Percentiles rank a stretch among this genome's conserved stretches.
phyloP scores from a whole-genome alignment of 2,113 vertebrate species.

The Chloebia gouldiae region DNA sequence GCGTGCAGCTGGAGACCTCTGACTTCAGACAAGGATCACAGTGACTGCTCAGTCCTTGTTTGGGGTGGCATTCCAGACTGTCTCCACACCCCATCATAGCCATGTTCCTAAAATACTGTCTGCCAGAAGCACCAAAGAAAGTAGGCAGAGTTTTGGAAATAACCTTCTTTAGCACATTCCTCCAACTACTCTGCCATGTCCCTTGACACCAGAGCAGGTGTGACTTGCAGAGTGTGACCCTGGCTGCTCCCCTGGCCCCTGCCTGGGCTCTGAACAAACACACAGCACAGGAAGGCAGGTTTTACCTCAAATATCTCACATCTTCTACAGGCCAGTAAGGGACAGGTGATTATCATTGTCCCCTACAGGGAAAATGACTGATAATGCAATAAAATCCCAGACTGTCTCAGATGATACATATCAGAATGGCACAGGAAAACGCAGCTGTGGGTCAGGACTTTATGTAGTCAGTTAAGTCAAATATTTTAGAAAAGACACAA shows the following conservation, averaged over 20 bases:
- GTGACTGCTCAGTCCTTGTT: neutral
- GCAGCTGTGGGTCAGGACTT: neutral
- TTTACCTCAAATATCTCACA: neutral
- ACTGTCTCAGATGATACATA: neutral
- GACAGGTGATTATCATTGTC: neutral
- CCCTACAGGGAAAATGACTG: neutral
- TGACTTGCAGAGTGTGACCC: neutral
- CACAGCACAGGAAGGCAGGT: neutral
- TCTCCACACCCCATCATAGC: neutral
- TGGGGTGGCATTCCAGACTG: neutral
- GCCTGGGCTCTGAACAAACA: neutral
- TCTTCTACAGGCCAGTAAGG: neutral
- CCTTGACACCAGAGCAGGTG: rapidly evolving
- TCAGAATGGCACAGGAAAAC: neutral
- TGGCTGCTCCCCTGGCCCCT: neutral
- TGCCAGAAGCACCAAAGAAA: neutral
- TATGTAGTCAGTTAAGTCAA: neutral
- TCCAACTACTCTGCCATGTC: neutral
- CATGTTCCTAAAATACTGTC: neutral
- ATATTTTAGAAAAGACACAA: neutral
- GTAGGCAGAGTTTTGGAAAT: neutral
- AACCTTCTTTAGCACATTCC: neutral
- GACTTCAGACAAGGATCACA: neutral
- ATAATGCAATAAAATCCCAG: neutral
- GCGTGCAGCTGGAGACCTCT: neutral